Evolutionary conservation across 2,888 invertebrate species (phyloP).

Genomic region (Stenchaetothrips biformis): DNA sequence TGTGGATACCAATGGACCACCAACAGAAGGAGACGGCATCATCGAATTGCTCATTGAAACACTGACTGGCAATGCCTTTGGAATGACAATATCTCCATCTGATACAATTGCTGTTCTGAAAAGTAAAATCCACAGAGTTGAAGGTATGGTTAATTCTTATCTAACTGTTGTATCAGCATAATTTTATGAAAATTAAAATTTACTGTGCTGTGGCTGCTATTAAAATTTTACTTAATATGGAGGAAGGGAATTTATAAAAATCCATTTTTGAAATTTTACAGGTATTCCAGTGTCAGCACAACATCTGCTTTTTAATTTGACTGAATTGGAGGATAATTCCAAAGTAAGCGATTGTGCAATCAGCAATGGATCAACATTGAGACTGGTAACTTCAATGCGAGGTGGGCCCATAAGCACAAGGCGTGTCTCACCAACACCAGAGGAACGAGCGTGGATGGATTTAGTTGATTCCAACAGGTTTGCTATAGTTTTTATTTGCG

Average conservation of each 20-base stretch:
- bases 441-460: constrained; percentile 56
- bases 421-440: constrained; percentile 54
- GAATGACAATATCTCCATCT: constrained; percentile 68
- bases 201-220: background rate
- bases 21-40: constrained; percentile 52
- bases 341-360: constrained; percentile 57
- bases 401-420: constrained; percentile 74
- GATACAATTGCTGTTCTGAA: constrained; percentile 75
- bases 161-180: background rate
- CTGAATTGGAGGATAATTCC: constrained; percentile 61
- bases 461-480: constrained; percentile 61
- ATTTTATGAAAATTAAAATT: constrained; percentile 8
- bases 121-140: constrained; percentile 72
- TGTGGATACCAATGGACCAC: constrained; percentile 49
- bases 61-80: constrained; percentile 71
- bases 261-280: constrained; percentile 42
- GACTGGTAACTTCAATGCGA: constrained; percentile 67
- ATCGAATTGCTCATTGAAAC: constrained; percentile 71
- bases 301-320: constrained; percentile 66
- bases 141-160: constrained; percentile 53
- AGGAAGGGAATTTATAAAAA: background rate
- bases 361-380: constrained; percentile 63
- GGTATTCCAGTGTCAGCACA: constrained; percentile 72
- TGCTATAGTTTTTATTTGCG: constrained; percentile 14
- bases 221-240: background rate